A percentile compares a stretch with the other conserved stretches of the same genome.
Conservation (phyloP, 2,797 vertebrate species). For the Macroramphosus scolopax region DNA sequence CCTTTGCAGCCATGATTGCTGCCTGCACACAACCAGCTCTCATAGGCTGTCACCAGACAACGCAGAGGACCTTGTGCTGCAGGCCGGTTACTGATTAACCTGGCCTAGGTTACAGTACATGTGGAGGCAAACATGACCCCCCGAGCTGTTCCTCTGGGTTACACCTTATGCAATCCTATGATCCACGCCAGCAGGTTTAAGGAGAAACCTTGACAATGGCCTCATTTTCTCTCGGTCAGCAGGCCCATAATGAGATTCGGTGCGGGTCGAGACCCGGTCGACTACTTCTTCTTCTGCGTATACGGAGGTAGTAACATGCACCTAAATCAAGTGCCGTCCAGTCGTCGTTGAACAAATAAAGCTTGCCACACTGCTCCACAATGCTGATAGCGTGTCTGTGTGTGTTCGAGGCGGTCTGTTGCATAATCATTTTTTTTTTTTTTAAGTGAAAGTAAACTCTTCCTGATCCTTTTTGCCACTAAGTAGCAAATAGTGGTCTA, state of each 20-base stretch:
- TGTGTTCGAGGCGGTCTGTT: not conserved
- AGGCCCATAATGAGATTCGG: conserved; percentile 27
- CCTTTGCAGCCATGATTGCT: not conserved
- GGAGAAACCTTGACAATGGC: conserved; percentile 34
- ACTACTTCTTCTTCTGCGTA: conserved; percentile 21
- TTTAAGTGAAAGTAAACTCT: too few relatives aligned
- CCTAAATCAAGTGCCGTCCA: conserved; percentile 8
- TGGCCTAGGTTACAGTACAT: conserved; percentile 59
- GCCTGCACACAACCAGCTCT: conserved; percentile 1
- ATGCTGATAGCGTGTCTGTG: not conserved
- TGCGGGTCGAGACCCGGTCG: conserved; percentile 4
- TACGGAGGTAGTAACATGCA: conserved; percentile 5
- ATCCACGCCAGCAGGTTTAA: conserved; percentile 22
- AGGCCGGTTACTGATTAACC: conserved; percentile 65
- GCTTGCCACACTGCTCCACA: conserved; percentile 4
- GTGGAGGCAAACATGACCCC: conserved; percentile 51
- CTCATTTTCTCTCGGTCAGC: conserved; percentile 32
- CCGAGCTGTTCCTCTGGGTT: conserved; percentile 29
- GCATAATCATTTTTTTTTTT: too few relatives aligned
- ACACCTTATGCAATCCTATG: conserved; percentile 28
- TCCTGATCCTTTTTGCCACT: too few relatives aligned
- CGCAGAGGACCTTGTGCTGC: conserved; percentile 45
- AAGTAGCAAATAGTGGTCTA: too few relatives aligned
- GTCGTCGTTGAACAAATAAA: conserved; percentile 4
- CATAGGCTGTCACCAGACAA: conserved; percentile 38